Conservation (phyloP, 1,140 invertebrate species). For the Hyles euphorbiae region DNA sequence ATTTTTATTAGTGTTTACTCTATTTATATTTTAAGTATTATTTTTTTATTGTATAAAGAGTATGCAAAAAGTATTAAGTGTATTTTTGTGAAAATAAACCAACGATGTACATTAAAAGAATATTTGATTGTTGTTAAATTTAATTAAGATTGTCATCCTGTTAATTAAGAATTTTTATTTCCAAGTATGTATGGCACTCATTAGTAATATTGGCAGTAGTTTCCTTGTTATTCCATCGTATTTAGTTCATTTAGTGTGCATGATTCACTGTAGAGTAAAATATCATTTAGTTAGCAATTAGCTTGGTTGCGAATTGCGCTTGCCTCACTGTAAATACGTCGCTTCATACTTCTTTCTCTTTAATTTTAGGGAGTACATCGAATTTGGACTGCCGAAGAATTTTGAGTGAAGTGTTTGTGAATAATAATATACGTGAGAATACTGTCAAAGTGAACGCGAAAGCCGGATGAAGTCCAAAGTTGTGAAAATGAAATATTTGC, state of each 20-base stretch:
- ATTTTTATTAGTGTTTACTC: no score
- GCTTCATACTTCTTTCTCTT: conserved; percentile 51
- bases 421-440: conserved; percentile 4
- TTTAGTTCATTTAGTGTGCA: conserved; percentile 8
- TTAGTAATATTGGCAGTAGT: conserved; percentile 3
- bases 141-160: no score
- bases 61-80: no score
- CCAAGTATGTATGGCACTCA: no score
- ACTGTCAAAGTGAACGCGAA: conserved; percentile 2
- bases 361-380: conserved; percentile 48
- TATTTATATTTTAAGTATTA: no score
- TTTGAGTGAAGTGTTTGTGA: conserved; percentile 7
- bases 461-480: conserved; percentile 70
- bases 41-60: no score
- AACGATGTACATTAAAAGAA: no score
- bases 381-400: neutral
- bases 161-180: no score
- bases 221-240: conserved; percentile 7
- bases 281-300: neutral
- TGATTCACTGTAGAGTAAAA: conserved; percentile 14
- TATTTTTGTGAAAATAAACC: no score
- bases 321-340: conserved; percentile 29
- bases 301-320: conserved; percentile 7
- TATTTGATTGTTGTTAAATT: no score
- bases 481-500: conserved; percentile 74